A percentile compares a stretch with the other conserved stretches of the same genome.
Evolutionary conservation across 2,888 invertebrate genomes (phyloP).

Genomic region (Ophion ellenae): DNA sequence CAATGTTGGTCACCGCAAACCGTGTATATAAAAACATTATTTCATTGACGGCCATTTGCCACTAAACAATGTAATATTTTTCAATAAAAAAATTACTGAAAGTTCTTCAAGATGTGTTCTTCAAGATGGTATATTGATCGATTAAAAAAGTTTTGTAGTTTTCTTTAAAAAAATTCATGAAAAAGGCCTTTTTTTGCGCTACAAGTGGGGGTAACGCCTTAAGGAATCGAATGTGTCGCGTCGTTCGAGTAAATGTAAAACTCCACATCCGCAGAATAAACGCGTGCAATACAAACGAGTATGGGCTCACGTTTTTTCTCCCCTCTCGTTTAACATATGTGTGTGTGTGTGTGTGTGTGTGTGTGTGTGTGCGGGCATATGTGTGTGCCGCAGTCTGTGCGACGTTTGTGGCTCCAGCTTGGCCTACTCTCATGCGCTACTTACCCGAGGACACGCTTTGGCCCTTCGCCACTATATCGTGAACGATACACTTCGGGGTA

Average conservation of each 20-base stretch:
- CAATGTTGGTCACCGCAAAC: no score
- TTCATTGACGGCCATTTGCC: no score
- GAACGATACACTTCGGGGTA: conserved; percentile 4
- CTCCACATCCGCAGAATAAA: neutral
- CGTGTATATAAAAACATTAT: no score
- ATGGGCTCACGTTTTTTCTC: neutral
- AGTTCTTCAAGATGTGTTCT: no score
- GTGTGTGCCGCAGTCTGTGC: conserved; percentile 57
- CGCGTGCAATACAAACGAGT: neutral
- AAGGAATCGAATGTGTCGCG: neutral
- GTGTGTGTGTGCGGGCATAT: neutral
- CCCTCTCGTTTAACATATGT: neutral
- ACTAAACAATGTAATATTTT: no score
- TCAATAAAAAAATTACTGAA: no score
- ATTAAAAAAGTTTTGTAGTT: no score
- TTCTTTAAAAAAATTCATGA: no score
- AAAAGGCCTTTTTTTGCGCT: no score
- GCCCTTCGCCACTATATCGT: conserved; percentile 21
- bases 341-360: no score
- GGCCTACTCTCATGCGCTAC: conserved; percentile 65
- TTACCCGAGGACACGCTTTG: conserved; percentile 59
- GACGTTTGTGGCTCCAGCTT: conserved; percentile 56
- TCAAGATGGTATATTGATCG: no score
- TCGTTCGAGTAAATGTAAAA: neutral
- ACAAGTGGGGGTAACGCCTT: no score